Base-by-base conservation (phyloP, 2,888 invertebrate genomes). In the Bombylius discolor region DNA sequence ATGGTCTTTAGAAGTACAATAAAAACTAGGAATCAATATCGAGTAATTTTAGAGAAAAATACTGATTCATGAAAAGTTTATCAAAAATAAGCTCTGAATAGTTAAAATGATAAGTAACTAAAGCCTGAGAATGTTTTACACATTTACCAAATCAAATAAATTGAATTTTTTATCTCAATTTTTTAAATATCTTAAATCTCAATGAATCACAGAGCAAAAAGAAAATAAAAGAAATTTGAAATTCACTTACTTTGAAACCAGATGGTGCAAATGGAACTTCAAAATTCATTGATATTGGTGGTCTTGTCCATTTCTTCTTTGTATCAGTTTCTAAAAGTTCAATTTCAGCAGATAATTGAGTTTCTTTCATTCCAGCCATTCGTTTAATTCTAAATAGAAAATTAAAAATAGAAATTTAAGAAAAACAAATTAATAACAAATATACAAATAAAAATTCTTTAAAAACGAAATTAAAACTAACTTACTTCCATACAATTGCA, bases 241-340 rank as follows among this genome's bases (percentile, higher is more conserved):
- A n/a, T 7, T n/a, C 2, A 45, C 14, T 46, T 62, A 77, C 79
- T 81, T 99, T 99, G 74, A 99, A 97, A 1, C 99, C 99, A 53
- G 98, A 99, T 6, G 99, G 99, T 11, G 99, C 99, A 75, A 99
- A 99, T 5, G 99, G 99, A 63, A 99, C 99, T 79, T 99, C 99
- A 73, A 99, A 99, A 76, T 96, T 98, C 98, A 99, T 99, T 3
- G 99, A 99, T 69, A 99, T 99, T 50, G 99, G 99, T 33, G 99
- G 99, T 49, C 99, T 82, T 23, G 99, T 99, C 99, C 99, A 99
- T 74, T 99, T 99, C 78, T 99, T 99, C 77, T 99, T 99, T 12
- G 95, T 96, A 68, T 96, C 98, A 0, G 99, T 98, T 75, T 96
- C 96, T 59, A 99, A 79, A 46, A 99, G 78, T 74, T 99, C 99